Conservation (phyloP, 1,140 invertebrate species). For the Acromyrmex echinatior region DNA sequence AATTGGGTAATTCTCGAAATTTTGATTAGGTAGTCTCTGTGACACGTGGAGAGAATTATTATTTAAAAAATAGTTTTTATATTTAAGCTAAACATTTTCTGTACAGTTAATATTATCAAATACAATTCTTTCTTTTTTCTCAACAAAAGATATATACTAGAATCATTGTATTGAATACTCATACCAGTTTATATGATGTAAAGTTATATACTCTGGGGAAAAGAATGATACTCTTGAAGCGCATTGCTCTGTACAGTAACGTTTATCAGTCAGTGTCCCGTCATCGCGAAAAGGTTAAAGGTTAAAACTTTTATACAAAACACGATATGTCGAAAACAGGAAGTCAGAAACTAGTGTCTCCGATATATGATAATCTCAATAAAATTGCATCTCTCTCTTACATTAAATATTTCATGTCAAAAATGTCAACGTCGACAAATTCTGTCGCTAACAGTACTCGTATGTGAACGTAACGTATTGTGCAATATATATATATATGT, state of each 20-base stretch:
- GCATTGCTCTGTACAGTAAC: background rate
- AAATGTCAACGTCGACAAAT: conserved; percentile 29
- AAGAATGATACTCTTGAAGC: background rate
- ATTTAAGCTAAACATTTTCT: background rate
- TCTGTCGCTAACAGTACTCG: conserved; percentile 11
- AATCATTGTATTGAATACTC: background rate
- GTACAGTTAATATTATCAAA: background rate
- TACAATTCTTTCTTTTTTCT: background rate
- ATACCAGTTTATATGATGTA: background rate
- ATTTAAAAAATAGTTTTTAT: background rate
- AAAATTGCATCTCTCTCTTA: background rate
- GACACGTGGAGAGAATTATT: background rate
- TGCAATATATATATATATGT: background rate
- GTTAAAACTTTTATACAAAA: conserved; percentile 3
- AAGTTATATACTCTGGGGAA: background rate
- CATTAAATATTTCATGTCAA: conserved; percentile 39
- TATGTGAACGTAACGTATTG: conserved; percentile 1
- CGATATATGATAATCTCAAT: background rate
- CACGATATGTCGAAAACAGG: background rate
- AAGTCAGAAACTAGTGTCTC: background rate
- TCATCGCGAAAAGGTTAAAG: conserved; percentile 15
- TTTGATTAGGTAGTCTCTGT: background rate
- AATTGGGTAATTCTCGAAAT: background rate
- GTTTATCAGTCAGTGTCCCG: background rate
- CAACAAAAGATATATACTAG: background rate